phyloP scores from a whole-genome alignment of 2,888 invertebrate species.

The Drosophila colorata region DNA sequence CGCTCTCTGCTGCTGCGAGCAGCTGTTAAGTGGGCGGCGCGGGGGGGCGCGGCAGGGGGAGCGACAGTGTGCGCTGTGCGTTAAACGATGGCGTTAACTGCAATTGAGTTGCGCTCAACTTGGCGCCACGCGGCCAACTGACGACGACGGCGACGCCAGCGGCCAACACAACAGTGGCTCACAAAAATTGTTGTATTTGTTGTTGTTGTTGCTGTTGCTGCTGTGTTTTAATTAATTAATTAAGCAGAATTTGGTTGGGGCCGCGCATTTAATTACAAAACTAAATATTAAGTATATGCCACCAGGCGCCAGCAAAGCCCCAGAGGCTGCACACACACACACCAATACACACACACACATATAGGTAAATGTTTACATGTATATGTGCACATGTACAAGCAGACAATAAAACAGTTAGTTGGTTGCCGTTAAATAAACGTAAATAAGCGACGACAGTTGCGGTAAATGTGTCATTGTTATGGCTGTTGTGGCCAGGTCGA shows the following conservation, averaged over 20 bases:
- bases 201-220: conserved; percentile 16
- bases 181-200: conserved; percentile 9
- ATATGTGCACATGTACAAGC: background rate
- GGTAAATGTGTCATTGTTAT: conserved; percentile 60
- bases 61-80: background rate
- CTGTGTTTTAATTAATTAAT: conserved; percentile 70
- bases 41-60: no score
- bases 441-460: conserved; percentile 60
- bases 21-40: conserved; percentile 50
- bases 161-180: conserved; percentile 12
- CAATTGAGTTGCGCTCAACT: conserved; percentile 60
- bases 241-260: conserved; percentile 64
- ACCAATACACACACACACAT: conserved; percentile 13
- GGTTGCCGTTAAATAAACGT: conserved; percentile 53
- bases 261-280: conserved; percentile 63
- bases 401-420: conserved; percentile 51
- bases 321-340: conserved; percentile 31
- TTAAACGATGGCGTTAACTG: conserved; percentile 35
- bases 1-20: conserved; percentile 49
- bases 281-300: conserved; percentile 70
- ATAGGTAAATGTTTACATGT: conserved; percentile 1
- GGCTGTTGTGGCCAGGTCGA: conserved; percentile 9
- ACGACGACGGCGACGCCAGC: conserved; percentile 32
- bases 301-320: conserved; percentile 61
- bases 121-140: conserved; percentile 70